Percentiles rank a stretch among this genome's conserved stretches.
phyloP scores from a whole-genome alignment of 2,797 vertebrate genomes.

The Macrochelys suwanniensis region DNA sequence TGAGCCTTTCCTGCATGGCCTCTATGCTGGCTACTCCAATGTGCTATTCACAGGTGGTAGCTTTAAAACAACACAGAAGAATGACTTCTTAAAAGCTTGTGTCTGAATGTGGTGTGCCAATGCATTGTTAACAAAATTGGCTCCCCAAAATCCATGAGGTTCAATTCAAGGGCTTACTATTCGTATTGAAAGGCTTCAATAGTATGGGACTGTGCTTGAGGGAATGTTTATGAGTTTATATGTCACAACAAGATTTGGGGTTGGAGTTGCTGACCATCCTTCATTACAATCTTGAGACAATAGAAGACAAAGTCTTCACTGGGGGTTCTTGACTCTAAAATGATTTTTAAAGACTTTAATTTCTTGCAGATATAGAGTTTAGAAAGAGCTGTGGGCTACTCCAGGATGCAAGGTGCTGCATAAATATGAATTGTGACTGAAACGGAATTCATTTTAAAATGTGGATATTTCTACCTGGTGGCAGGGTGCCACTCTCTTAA shows the following conservation, averaged over 20 bases:
- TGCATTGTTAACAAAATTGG: not conserved
- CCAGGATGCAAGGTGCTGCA: not conserved
- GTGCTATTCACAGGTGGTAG: not conserved
- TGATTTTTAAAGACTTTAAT: not conserved
- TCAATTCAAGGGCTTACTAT: not conserved
- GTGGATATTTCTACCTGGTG: not conserved
- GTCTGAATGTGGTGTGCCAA: not conserved
- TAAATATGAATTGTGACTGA: not conserved
- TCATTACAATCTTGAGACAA: not conserved
- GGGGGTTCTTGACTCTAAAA: not conserved
- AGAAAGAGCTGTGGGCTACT: not conserved
- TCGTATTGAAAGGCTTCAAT: not conserved
- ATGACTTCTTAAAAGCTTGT: not conserved
- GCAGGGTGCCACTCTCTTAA: not conserved
- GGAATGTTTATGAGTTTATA: not conserved
- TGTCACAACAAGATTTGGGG: not conserved
- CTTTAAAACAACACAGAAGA: not conserved
- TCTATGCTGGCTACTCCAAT: conserved; percentile 21
- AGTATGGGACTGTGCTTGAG: not conserved
- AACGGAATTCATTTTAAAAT: not conserved
- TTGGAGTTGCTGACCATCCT: not conserved
- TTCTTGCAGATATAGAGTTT: not conserved
- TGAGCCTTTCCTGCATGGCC: not conserved
- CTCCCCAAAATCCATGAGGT: not conserved
- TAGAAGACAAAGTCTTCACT: not conserved